Conservation (phyloP, 2,113 vertebrate species). For the Dolichallabes microphthalmus region DNA sequence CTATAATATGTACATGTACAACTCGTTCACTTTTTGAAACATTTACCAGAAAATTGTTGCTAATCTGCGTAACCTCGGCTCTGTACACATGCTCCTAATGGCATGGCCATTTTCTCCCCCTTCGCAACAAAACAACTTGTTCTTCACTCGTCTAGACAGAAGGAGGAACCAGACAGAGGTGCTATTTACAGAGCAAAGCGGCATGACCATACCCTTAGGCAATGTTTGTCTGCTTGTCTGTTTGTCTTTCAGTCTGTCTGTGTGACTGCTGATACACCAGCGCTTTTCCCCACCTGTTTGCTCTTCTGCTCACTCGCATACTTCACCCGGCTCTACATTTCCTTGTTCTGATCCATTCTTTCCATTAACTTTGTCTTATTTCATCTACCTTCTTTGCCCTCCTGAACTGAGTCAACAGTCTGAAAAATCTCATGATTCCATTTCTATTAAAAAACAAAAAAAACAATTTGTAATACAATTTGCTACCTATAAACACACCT, state of each 20-base stretch:
- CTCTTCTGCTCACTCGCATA: background rate
- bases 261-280: background rate
- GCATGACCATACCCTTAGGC: slow-evolving; percentile 58
- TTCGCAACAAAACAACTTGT: slow-evolving; percentile 68
- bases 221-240: slow-evolving; percentile 28
- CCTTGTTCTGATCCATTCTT: slow-evolving; percentile 6
- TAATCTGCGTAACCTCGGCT: background rate
- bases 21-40: background rate
- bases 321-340: background rate
- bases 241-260: slow-evolving; percentile 35
- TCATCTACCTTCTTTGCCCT: background rate
- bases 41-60: background rate
- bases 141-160: slow-evolving; percentile 72
- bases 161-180: slow-evolving; percentile 51
- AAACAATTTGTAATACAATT: background rate
- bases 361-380: background rate
- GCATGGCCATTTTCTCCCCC: slow-evolving; percentile 43
- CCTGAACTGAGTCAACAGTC: background rate
- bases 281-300: slow-evolving; percentile 7
- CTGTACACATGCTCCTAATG: background rate
- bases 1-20: background rate
- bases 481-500: too few relatives aligned
- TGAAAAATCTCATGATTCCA: background rate
- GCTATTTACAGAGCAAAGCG: slow-evolving; percentile 44
- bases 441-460: background rate